Evolutionary conservation across 2,888 invertebrate genomes (phyloP).

Genomic region (Pristionchus entomophagus): DNA sequence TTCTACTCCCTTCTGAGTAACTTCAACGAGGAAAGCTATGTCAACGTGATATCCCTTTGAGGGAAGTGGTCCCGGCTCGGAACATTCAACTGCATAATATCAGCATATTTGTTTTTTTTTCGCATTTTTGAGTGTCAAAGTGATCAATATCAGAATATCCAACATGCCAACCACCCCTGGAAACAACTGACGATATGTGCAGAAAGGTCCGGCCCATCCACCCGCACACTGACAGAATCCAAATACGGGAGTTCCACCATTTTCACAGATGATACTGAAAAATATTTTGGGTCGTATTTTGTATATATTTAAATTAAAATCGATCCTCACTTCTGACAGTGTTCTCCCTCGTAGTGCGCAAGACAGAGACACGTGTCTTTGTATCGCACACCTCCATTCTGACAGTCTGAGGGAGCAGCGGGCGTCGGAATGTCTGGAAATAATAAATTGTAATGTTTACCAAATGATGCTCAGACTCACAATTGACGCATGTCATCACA

Average conservation of each 20-base stretch:
- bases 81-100: slow-evolving; percentile 57
- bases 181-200: slow-evolving; percentile 55
- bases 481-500: slow-evolving; percentile 61
- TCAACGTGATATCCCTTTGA: slow-evolving; percentile 58
- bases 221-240: slow-evolving; percentile 60
- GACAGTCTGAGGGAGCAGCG: slow-evolving; percentile 61
- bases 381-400: slow-evolving; percentile 66
- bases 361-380: slow-evolving; percentile 61
- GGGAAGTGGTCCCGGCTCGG: slow-evolving; percentile 55
- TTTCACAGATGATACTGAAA: slow-evolving; percentile 57
- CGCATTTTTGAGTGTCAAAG: no score
- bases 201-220: slow-evolving; percentile 62
- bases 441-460: background rate
- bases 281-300: background rate
- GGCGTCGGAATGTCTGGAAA: slow-evolving; percentile 57
- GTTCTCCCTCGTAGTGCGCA: slow-evolving; percentile 60
- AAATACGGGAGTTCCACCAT: slow-evolving; percentile 61
- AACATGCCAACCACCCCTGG: no score
- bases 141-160: no score
- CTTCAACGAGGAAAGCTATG: slow-evolving; percentile 64
- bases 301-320: background rate
- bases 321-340: slow-evolving; percentile 56
- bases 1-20: slow-evolving; percentile 55
- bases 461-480: slow-evolving; percentile 28
- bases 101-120: no score